Percentiles rank a stretch among this genome's conserved stretches.
Conservation (phyloP, 2,113 vertebrate species). For the Camelus dromedarius region DNA sequence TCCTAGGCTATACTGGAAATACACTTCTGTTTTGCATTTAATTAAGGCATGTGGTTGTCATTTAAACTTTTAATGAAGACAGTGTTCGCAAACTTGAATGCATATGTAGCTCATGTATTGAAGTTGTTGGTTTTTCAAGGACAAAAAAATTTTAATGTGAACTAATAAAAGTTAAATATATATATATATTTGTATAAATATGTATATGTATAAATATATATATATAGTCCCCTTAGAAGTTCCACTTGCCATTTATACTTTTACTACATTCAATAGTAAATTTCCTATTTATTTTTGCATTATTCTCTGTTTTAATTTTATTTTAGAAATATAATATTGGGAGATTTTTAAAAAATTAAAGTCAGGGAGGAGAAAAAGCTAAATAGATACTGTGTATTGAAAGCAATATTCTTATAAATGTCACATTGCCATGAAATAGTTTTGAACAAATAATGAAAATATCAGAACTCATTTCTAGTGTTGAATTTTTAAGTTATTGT, state of each 20-base stretch:
- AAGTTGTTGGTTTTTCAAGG: slow-evolving; percentile 48
- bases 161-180: background rate
- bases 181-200: too few species aligned
- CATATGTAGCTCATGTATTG: background rate
- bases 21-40: slow-evolving; percentile 47
- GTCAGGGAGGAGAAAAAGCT: slow-evolving; percentile 21
- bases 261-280: background rate
- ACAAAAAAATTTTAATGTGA: slow-evolving; percentile 42
- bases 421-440: slow-evolving; percentile 62
- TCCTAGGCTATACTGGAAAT: slow-evolving; percentile 30
- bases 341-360: background rate
- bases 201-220: too few species aligned
- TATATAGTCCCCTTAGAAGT: background rate
- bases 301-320: background rate
- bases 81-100: slow-evolving; percentile 59
- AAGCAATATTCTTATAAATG: slow-evolving; percentile 57
- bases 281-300: slow-evolving; percentile 34
- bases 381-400: slow-evolving; percentile 42
- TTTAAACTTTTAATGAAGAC: slow-evolving; percentile 69
- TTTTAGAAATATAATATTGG: slow-evolving; percentile 28
- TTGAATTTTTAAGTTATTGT: slow-evolving; percentile 66
- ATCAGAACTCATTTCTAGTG: slow-evolving; percentile 10
- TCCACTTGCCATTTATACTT: background rate
- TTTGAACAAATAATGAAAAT: slow-evolving; percentile 73
- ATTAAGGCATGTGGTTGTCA: slow-evolving; percentile 61